Evolutionary conservation across 2,888 invertebrate species (phyloP).

Genomic region (Archips crataeganus): DNA sequence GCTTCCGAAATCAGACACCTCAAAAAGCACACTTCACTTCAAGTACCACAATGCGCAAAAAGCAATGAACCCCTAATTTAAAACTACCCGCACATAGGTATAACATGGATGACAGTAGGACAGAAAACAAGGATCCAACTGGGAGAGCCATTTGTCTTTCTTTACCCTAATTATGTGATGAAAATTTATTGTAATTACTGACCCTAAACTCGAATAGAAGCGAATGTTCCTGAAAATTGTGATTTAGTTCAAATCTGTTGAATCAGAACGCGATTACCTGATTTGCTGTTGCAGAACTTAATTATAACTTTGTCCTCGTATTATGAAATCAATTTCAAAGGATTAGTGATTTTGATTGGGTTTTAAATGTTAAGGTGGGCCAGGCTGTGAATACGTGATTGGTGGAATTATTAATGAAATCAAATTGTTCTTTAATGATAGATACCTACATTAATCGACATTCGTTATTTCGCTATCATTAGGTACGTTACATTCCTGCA

Average conservation of each 20-base stretch:
- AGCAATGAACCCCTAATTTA: conserved; percentile 15
- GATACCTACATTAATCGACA: neutral
- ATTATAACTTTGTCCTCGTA: conserved; percentile 40
- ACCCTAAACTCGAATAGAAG: conserved; percentile 57
- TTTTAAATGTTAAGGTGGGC: conserved; percentile 38
- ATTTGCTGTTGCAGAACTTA: conserved; percentile 41
- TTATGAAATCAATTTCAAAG: conserved; percentile 39
- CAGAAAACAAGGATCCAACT: conserved; percentile 49
- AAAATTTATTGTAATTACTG: conserved; percentile 70
- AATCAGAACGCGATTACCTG: conserved; percentile 45
- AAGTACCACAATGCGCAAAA: neutral
- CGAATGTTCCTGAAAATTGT: conserved; percentile 50
- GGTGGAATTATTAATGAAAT: conserved; percentile 23
- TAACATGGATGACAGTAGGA: conserved; percentile 43
- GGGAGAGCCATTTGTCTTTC: conserved; percentile 73
- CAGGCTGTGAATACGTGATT: conserved; percentile 20
- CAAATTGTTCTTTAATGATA: conserved; percentile 5
- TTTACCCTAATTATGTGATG: conserved; percentile 76
- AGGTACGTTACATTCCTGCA: too few relatives aligned
- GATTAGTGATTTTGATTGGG: conserved; percentile 41
- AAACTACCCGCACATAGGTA: conserved; percentile 30
- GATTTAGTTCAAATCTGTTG: conserved; percentile 49
- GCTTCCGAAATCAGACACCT: neutral
- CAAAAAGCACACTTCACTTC: neutral
- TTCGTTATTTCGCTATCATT: neutral